phyloP scores from a whole-genome alignment of 2,888 invertebrate genomes.

The Phaonia tiefii region DNA sequence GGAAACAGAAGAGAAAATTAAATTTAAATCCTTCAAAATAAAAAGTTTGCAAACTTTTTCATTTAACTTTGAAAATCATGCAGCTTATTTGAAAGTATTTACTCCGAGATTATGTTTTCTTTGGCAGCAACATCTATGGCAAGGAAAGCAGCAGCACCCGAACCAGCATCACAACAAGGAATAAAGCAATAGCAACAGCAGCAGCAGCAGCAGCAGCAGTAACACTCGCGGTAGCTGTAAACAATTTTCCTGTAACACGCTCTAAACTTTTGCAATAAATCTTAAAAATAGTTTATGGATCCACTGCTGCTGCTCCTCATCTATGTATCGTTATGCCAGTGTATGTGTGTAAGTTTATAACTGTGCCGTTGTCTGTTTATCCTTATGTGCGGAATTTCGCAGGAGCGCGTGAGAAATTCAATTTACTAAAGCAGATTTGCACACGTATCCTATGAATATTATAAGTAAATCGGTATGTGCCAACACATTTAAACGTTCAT shows the following conservation, averaged over 20 bases:
- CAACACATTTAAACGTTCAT: neutral
- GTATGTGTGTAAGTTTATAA: conserved; percentile 13
- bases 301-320: conserved; percentile 22
- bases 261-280: conserved; percentile 67
- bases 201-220: conserved; percentile 55
- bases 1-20: conserved; percentile 62
- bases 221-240: conserved; percentile 39
- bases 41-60: conserved; percentile 65
- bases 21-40: conserved; percentile 67
- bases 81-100: conserved; percentile 67
- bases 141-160: conserved; percentile 46
- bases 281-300: conserved; percentile 67
- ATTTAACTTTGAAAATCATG: conserved; percentile 66
- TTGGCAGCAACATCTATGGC: conserved; percentile 47
- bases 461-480: conserved; percentile 50
- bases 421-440: conserved; percentile 66
- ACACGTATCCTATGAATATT: conserved; percentile 65
- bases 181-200: conserved; percentile 65
- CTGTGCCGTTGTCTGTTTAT: conserved; percentile 28
- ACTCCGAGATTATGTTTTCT: conserved; percentile 63
- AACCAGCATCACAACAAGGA: conserved; percentile 44
- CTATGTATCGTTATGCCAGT: neutral
- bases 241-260: conserved; percentile 66
- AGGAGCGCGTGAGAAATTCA: conserved; percentile 65
- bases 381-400: conserved; percentile 43